Conservation (phyloP, 2,888 invertebrate species). For the Myopa testacea region DNA sequence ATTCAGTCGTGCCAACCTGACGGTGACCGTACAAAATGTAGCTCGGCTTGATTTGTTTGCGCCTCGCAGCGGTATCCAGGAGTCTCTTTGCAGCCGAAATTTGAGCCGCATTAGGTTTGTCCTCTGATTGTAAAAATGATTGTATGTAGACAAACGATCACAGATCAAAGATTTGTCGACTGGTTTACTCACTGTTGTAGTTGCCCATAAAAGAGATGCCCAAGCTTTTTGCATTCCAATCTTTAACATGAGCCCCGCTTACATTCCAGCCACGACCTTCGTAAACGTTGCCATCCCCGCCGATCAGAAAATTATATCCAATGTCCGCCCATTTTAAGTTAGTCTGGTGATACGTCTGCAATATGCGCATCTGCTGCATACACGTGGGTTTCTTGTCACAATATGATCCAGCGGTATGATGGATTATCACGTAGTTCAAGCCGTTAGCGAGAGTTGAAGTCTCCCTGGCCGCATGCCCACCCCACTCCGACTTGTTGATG, state of each 20-base stretch:
- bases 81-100: conserved; percentile 69
- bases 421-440: conserved; percentile 70
- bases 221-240: conserved; percentile 53
- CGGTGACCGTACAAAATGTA: conserved; percentile 75
- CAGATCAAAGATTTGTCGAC: no score
- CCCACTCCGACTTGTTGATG: conserved; percentile 52
- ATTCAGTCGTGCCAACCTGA: conserved; percentile 73
- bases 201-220: conserved; percentile 57
- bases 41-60: conserved; percentile 71
- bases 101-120: conserved; percentile 49
- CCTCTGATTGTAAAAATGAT: conserved; percentile 20
- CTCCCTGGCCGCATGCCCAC: conserved; percentile 53
- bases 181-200: conserved; percentile 42
- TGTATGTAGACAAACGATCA: no score
- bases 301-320: conserved; percentile 57
- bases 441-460: conserved; percentile 44
- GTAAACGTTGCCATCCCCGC: conserved; percentile 57
- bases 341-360: conserved; percentile 54
- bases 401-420: conserved; percentile 73
- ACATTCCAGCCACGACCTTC: conserved; percentile 57
- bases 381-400: conserved; percentile 50
- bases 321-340: conserved; percentile 54
- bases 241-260: conserved; percentile 54
- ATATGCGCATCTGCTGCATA: conserved; percentile 50
- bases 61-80: conserved; percentile 72